These are phyloP conservation scores for Natrix natrix DNA, from an alignment of 2,797 vertebrate species.

Conservation along the genomic window DNA sequence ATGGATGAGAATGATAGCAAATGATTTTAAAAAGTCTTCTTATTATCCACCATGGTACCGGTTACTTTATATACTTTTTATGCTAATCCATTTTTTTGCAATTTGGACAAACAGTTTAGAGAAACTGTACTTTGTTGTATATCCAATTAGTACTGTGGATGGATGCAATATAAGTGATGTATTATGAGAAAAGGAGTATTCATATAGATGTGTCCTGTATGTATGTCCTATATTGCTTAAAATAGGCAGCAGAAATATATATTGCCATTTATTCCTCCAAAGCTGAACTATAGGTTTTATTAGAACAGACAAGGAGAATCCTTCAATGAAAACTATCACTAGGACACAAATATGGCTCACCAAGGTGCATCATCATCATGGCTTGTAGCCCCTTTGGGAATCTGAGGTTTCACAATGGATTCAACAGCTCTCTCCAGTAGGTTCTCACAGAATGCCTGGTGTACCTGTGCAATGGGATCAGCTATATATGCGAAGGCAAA, in stretches of 20 bases:
- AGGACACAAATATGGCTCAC: conserved; percentile 60
- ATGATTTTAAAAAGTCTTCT: neutral
- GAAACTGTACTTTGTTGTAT: neutral
- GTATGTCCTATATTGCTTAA: neutral
- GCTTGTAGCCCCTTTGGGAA: conserved; percentile 64
- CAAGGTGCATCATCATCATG: conserved; percentile 78
- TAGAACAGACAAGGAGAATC: neutral
- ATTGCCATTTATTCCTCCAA: neutral
- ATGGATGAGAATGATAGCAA: neutral
- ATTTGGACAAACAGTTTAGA: neutral
- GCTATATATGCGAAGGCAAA: conserved; percentile 66
- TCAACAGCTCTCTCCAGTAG: conserved; percentile 89
- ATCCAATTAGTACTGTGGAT: neutral
- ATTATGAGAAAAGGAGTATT: neutral
- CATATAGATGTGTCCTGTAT: neutral
- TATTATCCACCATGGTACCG: neutral
- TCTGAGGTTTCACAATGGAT: conserved; percentile 88
- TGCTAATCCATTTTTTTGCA: neutral
- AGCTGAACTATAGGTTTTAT: neutral
- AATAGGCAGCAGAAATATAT: neutral
- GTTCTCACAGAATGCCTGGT: conserved; percentile 93
- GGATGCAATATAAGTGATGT: neutral
- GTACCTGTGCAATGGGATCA: conserved; percentile 92
- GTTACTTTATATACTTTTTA: neutral
- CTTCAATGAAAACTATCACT: neutral